Conservation (phyloP, 2,113 vertebrate genomes). For the Nerophis lumbriciformis region DNA sequence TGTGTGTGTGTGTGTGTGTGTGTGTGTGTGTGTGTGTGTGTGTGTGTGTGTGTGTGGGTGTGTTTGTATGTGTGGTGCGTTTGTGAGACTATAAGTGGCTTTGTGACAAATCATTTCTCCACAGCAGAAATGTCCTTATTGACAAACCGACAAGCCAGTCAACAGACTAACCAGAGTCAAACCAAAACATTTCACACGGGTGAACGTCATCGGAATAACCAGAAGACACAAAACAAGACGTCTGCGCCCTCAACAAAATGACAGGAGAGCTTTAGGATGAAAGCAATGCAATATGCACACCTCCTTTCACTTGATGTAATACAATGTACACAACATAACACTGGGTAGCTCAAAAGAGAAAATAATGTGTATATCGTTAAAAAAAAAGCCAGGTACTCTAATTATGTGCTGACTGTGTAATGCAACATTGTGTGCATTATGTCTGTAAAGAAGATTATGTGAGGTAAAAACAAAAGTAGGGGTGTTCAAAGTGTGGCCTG, state of each 20-base stretch:
- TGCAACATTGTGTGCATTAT: conserved; percentile 13
- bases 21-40: background rate
- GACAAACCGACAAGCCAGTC: conserved; percentile 34
- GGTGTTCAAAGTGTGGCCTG: too few species aligned
- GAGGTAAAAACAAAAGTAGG: conserved; percentile 8
- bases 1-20: background rate
- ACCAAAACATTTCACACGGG: background rate
- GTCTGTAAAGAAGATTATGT: conserved; percentile 13
- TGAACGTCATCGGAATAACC: conserved; percentile 9
- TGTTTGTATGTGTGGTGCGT: too few species aligned
- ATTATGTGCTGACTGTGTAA: conserved; percentile 18
- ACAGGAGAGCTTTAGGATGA: conserved; percentile 35
- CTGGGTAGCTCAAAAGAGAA: conserved; percentile 18
- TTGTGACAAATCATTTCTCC: conserved; percentile 29
- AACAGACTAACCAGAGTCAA: conserved; percentile 10
- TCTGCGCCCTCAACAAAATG: conserved; percentile 32
- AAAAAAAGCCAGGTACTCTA: background rate
- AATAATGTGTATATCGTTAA: conserved; percentile 10
- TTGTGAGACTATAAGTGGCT: conserved; percentile 15
- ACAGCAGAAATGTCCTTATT: conserved; percentile 32
- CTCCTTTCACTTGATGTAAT: conserved; percentile 4
- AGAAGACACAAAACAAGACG: conserved; percentile 38
- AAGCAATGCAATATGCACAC: background rate
- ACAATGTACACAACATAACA: conserved; percentile 27
- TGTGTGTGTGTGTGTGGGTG: background rate